phyloP scores from a whole-genome alignment of 2,888 invertebrate species.

The Hydropsyche betteni region DNA sequence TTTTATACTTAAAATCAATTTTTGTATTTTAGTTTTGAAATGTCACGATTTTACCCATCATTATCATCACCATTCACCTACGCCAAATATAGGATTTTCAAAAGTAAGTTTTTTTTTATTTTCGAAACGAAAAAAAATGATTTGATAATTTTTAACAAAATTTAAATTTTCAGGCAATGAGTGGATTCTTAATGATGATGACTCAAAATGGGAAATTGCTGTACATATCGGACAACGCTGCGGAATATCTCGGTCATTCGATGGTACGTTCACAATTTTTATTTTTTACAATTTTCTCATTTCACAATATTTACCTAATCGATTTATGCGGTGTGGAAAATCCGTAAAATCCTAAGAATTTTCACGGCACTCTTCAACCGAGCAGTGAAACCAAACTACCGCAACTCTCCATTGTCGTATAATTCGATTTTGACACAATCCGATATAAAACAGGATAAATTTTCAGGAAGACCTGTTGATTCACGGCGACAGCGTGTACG shows the following conservation, averaged over 20 bases:
- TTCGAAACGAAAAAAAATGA: slow-evolving; percentile 6
- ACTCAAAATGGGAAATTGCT: slow-evolving; percentile 97
- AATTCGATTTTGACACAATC: too few relatives aligned
- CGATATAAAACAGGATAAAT: not conserved
- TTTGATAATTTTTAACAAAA: slow-evolving; percentile 53
- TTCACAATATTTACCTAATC: slow-evolving; percentile 29
- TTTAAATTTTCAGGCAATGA: slow-evolving; percentile 82
- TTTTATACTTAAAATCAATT: slow-evolving; percentile 61
- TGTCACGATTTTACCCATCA: slow-evolving; percentile 75
- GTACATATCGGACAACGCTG: slow-evolving; percentile 98
- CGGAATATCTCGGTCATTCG: slow-evolving; percentile 98
- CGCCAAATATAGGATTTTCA: slow-evolving; percentile 91
- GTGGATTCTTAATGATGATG: slow-evolving; percentile 98
- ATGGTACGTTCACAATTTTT: slow-evolving; percentile 77
- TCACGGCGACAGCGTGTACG: slow-evolving; percentile 98
- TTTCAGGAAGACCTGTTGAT: slow-evolving; percentile 94
- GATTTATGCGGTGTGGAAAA: slow-evolving; percentile 4
- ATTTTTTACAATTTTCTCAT: not conserved
- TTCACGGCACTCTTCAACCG: slow-evolving; percentile 1
- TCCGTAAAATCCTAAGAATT: slow-evolving; percentile 14
- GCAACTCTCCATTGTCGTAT: not conserved
- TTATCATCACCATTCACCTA: slow-evolving; percentile 76
- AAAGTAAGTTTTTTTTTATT: slow-evolving; percentile 71
- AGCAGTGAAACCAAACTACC: not conserved
- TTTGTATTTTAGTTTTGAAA: slow-evolving; percentile 86